Base-by-base conservation (phyloP, 53 echinoderm and acorn worm genomes). In the Zoroaster sp. region DNA sequence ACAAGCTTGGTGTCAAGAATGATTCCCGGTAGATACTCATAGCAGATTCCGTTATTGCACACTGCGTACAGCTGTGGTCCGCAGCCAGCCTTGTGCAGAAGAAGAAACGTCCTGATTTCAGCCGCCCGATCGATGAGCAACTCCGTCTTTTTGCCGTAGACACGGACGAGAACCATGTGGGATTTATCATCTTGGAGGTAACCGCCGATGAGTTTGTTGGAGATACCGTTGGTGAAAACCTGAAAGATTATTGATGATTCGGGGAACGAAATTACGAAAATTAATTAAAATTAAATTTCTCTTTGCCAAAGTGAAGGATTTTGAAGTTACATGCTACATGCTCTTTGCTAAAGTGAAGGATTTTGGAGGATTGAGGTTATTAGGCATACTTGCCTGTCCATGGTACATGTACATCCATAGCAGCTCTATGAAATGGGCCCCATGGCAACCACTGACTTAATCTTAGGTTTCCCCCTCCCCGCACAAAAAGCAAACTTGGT, bases 71-170 rank as follows among this genome's bases (percentile, higher is more conserved):
- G 94, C 78, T 95, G 75, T 4, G 98, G 89, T 20, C 98, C 98
- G 44, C 87, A 94, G 0, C 95, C 94, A 5, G 95, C 95, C 45
- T 78, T 47, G 34, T 89, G 83, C 3, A 98, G 92, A 25, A 93
- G 81, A 47, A 89, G 77, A 74, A 98, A 95, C 11, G 93, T 92
- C 33, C 92, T 87, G 54, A 94, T 89, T 71, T 98, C 98, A 34
- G 68, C 80, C 30, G 76, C 79, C 4, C 94, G 80, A 76, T 98
- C 91, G 17, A 95, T 83, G 18, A 95, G 75, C 4, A 98, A 77
- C n/a, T 98, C 98, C 0, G 98, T 91, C 65, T 95, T 95, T 89
- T 91, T 86, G 43, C 98, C 95, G 44, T 95, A 98, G 88, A 98
- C 83, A 1, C 98, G 83, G n/a, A 93, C 88, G 8, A 97, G 89